Evolutionary conservation across 92 coral and sea anemone species (phyloP).

Genomic region (Epizoanthus illoricatus): DNA sequence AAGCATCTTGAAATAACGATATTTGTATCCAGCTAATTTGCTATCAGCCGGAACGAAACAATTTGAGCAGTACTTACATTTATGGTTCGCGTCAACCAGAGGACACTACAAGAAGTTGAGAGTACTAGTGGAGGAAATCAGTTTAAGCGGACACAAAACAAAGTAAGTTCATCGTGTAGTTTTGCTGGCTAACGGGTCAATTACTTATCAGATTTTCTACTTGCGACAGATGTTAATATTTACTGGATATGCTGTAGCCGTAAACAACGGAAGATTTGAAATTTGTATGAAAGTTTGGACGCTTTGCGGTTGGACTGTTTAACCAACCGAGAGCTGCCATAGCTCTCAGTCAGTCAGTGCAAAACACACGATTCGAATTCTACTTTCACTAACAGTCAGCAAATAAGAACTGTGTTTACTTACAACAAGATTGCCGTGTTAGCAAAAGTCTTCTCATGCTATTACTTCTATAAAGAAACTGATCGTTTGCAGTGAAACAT

Average conservation of each 20-base stretch:
- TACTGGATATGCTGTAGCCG: not conserved
- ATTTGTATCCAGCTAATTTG: slow-evolving; percentile 7
- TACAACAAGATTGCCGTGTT: too few species aligned
- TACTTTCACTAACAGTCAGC: too few species aligned
- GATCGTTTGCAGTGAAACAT: too few species aligned
- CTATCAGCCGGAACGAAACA: slow-evolving; percentile 21
- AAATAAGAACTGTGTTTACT: too few species aligned
- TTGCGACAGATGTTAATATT: not conserved
- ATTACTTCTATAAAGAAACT: too few species aligned
- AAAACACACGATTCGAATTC: too few species aligned
- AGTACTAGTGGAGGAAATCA: not conserved
- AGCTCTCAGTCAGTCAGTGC: too few species aligned
- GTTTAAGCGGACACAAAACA: too few species aligned
- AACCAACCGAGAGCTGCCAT: not conserved
- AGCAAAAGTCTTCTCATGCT: too few species aligned
- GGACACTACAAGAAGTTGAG: not conserved
- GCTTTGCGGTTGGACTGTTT: slow-evolving; percentile 35
- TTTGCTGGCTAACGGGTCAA: slow-evolving; percentile 15
- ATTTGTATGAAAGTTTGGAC: not conserved
- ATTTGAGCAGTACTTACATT: not conserved
- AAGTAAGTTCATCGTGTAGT: slow-evolving; percentile 8
- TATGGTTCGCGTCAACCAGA: not conserved
- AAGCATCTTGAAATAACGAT: not conserved
- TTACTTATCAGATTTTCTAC: not conserved
- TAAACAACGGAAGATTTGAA: not conserved